Evolutionary conservation across 2,888 invertebrate genomes (phyloP), one percentile per base, ranked within the genome.

Genomic region (Chymomyza caudatula): DNA sequence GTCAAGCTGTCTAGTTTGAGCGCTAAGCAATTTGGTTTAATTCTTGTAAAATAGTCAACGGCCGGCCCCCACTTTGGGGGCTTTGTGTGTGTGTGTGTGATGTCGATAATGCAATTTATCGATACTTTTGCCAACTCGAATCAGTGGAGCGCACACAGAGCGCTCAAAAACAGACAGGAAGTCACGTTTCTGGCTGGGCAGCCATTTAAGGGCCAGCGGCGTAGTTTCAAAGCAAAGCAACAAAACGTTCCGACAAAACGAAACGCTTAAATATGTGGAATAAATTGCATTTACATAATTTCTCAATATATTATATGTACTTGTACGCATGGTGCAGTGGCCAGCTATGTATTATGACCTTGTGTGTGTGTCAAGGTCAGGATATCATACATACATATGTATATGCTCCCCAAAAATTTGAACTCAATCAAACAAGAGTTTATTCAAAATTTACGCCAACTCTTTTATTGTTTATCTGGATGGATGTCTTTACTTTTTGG

Each of bases 171-270:
- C 17, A 56, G 22, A 68, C 80, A 78, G 85, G 85, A 85, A 85
- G 87, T 85, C 85, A 85, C 85, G 87, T 87, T 76, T 76, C 54
- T 64, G 67, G 47, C 67, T 64, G 72, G 60, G 11, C 68, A 69
- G 65, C 74, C 74, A 69, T 71, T 79, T 80, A 47, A 47, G 47
- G 15, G 47, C 17, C 15, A 19, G 19, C 47, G 15, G 19, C 47
- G 19, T 47, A 47, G 13, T 37, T 37, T 37, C 29, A 20, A n/a
- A 20, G 25, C 53, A 53, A 6, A 73, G 67, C 69, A 66, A 84
- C 68, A 85, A 85, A 85, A 68, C 47, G 44, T 11, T 49, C 75
- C 75, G 74, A 80, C 71, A 63, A 60, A 64, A 37, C 29, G 29
- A 37, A 11, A 65, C 65, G 67, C 66, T 58, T 2, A 65, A 72